phyloP scores from a whole-genome alignment of 2,888 invertebrate species.

The Apotomis betuletana region DNA sequence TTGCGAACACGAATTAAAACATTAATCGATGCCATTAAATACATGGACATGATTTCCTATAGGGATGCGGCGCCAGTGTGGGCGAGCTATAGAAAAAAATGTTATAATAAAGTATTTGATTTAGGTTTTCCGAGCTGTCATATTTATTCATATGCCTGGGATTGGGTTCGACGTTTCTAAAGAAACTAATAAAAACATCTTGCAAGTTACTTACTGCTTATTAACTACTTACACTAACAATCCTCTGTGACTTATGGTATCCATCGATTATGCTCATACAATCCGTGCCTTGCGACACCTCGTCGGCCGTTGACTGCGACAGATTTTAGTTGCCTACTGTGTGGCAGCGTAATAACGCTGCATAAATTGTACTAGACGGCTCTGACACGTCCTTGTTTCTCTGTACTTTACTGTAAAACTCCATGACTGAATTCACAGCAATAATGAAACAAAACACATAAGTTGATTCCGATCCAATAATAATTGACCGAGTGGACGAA shows the following conservation, averaged over 20 bases:
- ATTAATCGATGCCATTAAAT: constrained; percentile 67
- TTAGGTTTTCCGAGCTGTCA: no score
- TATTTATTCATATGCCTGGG: no score
- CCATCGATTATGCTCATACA: constrained; percentile 53
- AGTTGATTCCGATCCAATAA: no score
- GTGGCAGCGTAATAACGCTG: constrained; percentile 51
- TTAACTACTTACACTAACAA: no score
- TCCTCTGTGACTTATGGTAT: constrained; percentile 56
- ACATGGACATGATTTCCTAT: constrained; percentile 53
- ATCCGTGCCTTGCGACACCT: constrained; percentile 59
- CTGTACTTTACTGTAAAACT: no score
- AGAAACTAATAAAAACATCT: no score
- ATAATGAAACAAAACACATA: no score
- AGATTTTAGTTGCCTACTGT: constrained; percentile 59
- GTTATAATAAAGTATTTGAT: no score
- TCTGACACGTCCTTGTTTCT: not conserved
- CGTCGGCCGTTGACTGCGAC: constrained; percentile 53
- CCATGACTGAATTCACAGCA: no score
- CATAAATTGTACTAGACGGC: constrained; percentile 34
- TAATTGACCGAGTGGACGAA: no score
- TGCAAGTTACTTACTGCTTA: no score
- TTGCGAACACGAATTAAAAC: constrained; percentile 67
- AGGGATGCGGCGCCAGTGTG: constrained; percentile 44
- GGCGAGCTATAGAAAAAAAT: constrained; percentile 42
- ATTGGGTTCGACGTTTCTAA: no score